A percentile compares a stretch with the other conserved stretches of the same genome.
phyloP scores from a whole-genome alignment of 2,797 vertebrate genomes.

The Enteromius viviparus region DNA sequence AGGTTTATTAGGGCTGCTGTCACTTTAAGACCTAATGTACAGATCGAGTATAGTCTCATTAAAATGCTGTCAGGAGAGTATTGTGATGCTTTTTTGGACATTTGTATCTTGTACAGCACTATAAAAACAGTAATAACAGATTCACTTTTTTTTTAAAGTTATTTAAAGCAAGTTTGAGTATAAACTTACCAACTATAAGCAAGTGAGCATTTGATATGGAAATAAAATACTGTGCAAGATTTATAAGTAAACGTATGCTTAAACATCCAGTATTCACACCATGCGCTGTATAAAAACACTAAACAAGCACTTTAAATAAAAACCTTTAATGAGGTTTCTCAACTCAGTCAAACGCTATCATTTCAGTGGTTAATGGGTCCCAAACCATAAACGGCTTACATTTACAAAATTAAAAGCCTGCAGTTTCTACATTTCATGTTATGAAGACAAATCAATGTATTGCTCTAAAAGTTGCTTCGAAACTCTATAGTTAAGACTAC shows the following conservation, averaged over 20 bases:
- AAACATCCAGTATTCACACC: background rate
- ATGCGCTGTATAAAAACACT: background rate
- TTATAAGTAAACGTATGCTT: background rate
- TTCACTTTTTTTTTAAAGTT: background rate
- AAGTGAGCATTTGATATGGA: background rate
- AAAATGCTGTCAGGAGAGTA: background rate
- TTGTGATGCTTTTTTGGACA: background rate
- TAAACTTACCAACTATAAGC: background rate
- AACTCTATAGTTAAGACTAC: background rate
- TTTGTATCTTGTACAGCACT: background rate
- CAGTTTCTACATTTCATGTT: conserved; percentile 19
- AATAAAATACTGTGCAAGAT: conserved; percentile 1
- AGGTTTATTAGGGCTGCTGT: conserved; percentile 1
- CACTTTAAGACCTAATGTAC: background rate
- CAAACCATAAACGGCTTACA: conserved; percentile 21
- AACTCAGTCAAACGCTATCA: background rate
- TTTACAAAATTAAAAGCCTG: conserved; percentile 23
- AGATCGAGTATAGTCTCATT: background rate
- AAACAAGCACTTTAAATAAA: conserved; percentile 28
- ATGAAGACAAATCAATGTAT: background rate
- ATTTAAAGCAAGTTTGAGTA: background rate
- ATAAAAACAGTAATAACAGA: background rate
- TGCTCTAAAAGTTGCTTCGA: background rate
- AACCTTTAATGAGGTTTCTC: conserved; percentile 16
- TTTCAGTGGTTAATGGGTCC: conserved; percentile 26